Evolutionary conservation across 2,113 vertebrate genomes (phyloP).

Genomic region (Poecilia latipinna): DNA sequence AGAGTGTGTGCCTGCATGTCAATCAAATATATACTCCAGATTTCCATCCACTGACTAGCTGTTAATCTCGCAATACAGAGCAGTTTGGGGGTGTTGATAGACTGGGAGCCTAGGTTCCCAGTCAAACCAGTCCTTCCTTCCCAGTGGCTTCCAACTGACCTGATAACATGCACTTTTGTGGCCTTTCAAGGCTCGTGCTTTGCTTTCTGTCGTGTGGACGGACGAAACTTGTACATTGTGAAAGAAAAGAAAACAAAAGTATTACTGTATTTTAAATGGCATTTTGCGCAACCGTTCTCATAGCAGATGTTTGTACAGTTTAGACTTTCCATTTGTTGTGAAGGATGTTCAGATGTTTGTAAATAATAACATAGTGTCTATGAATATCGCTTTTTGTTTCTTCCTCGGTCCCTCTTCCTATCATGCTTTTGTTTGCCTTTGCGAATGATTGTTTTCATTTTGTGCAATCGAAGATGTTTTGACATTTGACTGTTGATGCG

Average conservation of each 20-base stretch:
- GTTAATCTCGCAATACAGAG: constrained; percentile 51
- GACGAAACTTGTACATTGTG: constrained; percentile 73
- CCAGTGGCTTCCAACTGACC: constrained; percentile 81
- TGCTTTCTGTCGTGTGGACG: constrained; percentile 70
- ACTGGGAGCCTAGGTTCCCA: constrained; percentile 25
- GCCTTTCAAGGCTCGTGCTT: constrained; percentile 81
- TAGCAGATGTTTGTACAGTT: constrained; percentile 81
- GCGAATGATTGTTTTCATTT: constrained; percentile 55
- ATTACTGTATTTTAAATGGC: constrained; percentile 78
- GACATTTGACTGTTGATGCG: constrained; percentile 40
- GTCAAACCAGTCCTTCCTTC: constrained; percentile 45
- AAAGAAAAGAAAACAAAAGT: constrained; percentile 60
- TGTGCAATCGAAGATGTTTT: constrained; percentile 69
- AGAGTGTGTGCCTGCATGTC: constrained; percentile 45
- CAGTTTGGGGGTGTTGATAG: constrained; percentile 23
- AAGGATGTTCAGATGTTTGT: constrained; percentile 74
- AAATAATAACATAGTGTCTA: constrained; percentile 66
- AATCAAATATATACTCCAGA: constrained; percentile 57
- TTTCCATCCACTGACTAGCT: constrained; percentile 48
- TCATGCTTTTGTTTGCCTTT: constrained; percentile 66
- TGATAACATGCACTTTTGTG: constrained; percentile 87
- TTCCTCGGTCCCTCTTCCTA: constrained; percentile 39
- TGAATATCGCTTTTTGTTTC: constrained; percentile 65
- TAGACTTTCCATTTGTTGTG: constrained; percentile 76
- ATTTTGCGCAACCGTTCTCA: constrained; percentile 79